Percentiles rank a stretch among this genome's conserved stretches.
Conservation (phyloP, 2,797 vertebrate genomes). For the Acanthiza pusilla region DNA sequence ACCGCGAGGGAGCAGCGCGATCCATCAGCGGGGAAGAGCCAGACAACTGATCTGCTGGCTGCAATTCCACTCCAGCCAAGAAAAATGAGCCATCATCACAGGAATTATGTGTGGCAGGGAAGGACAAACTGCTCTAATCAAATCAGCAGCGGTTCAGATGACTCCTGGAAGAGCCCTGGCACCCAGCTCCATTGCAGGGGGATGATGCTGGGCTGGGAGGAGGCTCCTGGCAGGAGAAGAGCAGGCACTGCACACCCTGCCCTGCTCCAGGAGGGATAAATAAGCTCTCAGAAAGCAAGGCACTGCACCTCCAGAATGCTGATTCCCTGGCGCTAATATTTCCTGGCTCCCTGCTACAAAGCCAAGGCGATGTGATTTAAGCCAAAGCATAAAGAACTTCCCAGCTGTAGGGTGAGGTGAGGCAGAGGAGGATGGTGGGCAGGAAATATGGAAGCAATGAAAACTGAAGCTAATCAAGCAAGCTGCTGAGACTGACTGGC, state of each 20-base stretch:
- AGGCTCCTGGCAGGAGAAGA: not conserved
- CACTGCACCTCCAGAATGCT: not conserved
- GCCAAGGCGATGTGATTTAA: not conserved
- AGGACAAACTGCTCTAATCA: slow-evolving; percentile 61
- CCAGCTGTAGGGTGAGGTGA: not conserved
- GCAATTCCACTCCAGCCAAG: slow-evolving; percentile 55
- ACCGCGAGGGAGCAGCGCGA: not conserved
- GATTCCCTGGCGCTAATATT: not conserved
- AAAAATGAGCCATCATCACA: slow-evolving; percentile 62
- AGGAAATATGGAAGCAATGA: not conserved
- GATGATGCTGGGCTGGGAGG: not conserved
- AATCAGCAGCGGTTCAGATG: slow-evolving; percentile 12
- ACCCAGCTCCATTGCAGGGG: not conserved
- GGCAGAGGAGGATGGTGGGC: not conserved
- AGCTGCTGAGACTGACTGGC: not conserved
- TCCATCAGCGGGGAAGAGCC: slow-evolving; percentile 25
- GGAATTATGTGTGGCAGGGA: slow-evolving; percentile 66
- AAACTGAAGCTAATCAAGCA: not conserved
- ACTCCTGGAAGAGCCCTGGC: slow-evolving; percentile 10
- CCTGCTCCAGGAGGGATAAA: not conserved
- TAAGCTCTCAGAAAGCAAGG: not conserved
- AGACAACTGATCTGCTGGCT: slow-evolving; percentile 42
- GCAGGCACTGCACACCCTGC: not conserved
- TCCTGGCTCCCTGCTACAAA: not conserved
- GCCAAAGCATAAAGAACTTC: not conserved